Percentiles rank a stretch among this genome's conserved stretches.
Evolutionary conservation across 1,140 invertebrate genomes (phyloP).

Genomic region (Drosophila simulans): DNA sequence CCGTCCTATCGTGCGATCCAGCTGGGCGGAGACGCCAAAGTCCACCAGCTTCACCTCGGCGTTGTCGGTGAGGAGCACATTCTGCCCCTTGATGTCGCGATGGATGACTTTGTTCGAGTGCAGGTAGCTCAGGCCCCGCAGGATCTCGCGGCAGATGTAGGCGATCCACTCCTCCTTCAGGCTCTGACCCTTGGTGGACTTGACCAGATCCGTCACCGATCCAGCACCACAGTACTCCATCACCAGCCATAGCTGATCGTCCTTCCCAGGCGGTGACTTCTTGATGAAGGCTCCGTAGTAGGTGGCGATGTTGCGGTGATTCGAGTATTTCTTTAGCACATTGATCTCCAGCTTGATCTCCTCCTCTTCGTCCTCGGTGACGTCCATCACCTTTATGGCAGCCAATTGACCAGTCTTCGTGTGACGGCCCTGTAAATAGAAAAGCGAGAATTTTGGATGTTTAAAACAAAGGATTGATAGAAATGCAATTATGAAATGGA

Average conservation of each 20-base stretch:
- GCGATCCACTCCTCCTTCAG: slow-evolving; percentile 99
- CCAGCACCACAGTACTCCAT: slow-evolving; percentile 99
- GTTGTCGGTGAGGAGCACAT: slow-evolving; percentile 99
- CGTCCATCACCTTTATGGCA: slow-evolving; percentile 99
- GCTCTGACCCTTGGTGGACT: slow-evolving; percentile 98
- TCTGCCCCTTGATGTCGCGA: slow-evolving; percentile 99
- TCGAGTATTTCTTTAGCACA: slow-evolving; percentile 99
- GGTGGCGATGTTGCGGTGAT: slow-evolving; percentile 99
- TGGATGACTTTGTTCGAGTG: slow-evolving; percentile 99
- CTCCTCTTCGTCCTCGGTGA: slow-evolving; percentile 99
- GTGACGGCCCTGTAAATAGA: slow-evolving; percentile 93
- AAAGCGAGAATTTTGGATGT: not conserved
- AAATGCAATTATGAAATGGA: too few relatives aligned
- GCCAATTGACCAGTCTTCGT: slow-evolving; percentile 99
- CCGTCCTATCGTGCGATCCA: slow-evolving; percentile 99
- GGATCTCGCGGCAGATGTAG: slow-evolving; percentile 98
- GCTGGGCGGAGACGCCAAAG: slow-evolving; percentile 99
- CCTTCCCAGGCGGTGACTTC: slow-evolving; percentile 98
- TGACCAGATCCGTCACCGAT: slow-evolving; percentile 99
- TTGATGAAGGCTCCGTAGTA: slow-evolving; percentile 99
- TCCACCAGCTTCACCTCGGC: slow-evolving; percentile 99
- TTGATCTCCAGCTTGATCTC: slow-evolving; percentile 99
- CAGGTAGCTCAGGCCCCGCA: slow-evolving; percentile 97
- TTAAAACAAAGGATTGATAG: too few relatives aligned
- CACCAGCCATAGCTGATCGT: slow-evolving; percentile 99